phyloP scores from a whole-genome alignment of 2,113 vertebrate species.

The Paratilapia polleni region DNA sequence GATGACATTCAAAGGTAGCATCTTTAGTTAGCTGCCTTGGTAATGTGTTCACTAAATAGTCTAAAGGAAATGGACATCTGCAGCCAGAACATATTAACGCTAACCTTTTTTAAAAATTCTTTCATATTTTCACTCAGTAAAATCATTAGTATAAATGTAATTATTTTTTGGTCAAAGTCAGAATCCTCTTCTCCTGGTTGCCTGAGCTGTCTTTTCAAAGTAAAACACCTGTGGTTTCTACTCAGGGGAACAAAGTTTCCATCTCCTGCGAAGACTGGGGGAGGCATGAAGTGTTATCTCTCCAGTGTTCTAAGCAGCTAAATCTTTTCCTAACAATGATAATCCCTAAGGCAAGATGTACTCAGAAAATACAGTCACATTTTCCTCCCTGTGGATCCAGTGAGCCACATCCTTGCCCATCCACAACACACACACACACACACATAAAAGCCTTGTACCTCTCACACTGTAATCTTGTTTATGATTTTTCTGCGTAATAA shows the following conservation, averaged over 20 bases:
- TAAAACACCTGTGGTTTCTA: conserved; percentile 51
- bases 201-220: conserved; percentile 35
- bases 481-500: conserved; percentile 8
- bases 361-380: conserved; percentile 41
- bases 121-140: neutral
- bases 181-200: conserved; percentile 27
- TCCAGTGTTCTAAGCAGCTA: conserved; percentile 48
- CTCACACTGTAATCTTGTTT: conserved; percentile 3
- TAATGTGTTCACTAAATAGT: neutral
- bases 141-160: neutral
- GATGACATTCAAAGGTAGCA: neutral
- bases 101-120: neutral
- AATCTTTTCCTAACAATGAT: conserved; percentile 60
- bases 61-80: conserved; percentile 8
- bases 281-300: conserved; percentile 40
- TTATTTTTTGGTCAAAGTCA: neutral
- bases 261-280: conserved; percentile 21
- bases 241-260: conserved; percentile 49
- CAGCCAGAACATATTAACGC: neutral
- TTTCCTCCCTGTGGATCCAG: conserved; percentile 40
- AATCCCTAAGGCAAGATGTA: conserved; percentile 52
- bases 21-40: neutral
- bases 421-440: neutral
- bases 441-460: neutral
- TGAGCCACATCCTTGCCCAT: conserved; percentile 15